phyloP scores from a whole-genome alignment of 1,140 invertebrate species.

The Aradophagus sp. region DNA sequence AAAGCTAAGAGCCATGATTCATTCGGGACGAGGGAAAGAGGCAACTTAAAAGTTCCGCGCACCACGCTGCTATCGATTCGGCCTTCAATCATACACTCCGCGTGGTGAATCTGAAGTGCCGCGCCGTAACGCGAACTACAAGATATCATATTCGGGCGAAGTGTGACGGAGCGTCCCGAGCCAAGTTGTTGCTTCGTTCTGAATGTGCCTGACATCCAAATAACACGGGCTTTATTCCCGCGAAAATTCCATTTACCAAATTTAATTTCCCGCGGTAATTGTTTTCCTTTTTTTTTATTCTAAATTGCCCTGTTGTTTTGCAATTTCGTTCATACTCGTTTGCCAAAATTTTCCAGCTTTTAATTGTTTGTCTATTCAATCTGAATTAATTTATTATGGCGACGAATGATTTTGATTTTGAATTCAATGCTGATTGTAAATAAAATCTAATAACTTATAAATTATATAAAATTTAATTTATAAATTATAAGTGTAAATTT shows the following conservation, averaged over 20 bases:
- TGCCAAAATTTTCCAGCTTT: too few relatives aligned
- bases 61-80: slow-evolving; percentile 44
- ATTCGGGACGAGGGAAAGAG: slow-evolving; percentile 53
- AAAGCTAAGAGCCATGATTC: slow-evolving; percentile 58
- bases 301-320: too few relatives aligned
- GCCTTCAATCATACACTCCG: slow-evolving; percentile 52
- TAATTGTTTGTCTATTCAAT: too few relatives aligned
- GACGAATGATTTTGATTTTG: too few relatives aligned
- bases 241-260: slow-evolving; percentile 8
- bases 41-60: slow-evolving; percentile 53
- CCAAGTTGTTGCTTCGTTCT: slow-evolving; percentile 37
- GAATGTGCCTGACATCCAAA: slow-evolving; percentile 28
- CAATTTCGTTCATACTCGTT: too few relatives aligned
- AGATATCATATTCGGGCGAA: slow-evolving; percentile 32
- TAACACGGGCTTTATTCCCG: slow-evolving; percentile 8
- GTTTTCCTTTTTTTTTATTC: neutral
- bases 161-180: slow-evolving; percentile 22
- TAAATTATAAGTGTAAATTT: too few relatives aligned
- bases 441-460: too few relatives aligned
- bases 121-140: slow-evolving; percentile 19
- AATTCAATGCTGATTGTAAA: too few relatives aligned
- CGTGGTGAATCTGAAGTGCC: slow-evolving; percentile 45
- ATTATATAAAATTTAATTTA: too few relatives aligned
- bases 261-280: slow-evolving; percentile 19
- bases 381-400: too few relatives aligned